Conservation (phyloP, 2,888 invertebrate genomes). For the Parascotia fuliginaria region DNA sequence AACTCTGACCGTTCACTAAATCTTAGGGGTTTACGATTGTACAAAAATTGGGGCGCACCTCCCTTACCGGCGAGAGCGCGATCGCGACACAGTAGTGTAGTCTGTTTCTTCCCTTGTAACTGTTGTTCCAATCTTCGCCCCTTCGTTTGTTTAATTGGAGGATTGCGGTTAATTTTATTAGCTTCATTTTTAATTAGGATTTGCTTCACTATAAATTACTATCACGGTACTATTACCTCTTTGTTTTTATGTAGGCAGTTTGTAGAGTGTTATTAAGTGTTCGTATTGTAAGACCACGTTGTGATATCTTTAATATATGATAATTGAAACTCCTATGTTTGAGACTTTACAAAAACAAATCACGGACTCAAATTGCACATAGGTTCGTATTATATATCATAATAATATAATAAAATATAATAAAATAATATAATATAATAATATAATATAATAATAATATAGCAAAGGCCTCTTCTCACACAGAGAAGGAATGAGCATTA, state of each 20-base stretch:
- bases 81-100: conserved; percentile 2
- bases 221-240: background rate
- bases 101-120: conserved; percentile 3
- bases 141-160: conserved; percentile 12
- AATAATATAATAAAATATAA: no score
- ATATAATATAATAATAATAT: no score
- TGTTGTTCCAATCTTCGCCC: conserved; percentile 13
- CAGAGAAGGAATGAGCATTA: no score
- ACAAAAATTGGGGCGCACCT: conserved; percentile 70
- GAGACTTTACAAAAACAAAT: no score
- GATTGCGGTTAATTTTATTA: conserved; percentile 12
- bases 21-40: conserved; percentile 80
- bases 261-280: background rate
- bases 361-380: no score
- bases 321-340: no score
- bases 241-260: background rate
- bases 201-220: conserved; percentile 4
- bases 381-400: no score
- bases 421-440: no score
- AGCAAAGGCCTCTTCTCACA: no score
- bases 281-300: no score
- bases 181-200: conserved; percentile 14
- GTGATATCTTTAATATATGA: no score
- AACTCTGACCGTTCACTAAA: conserved; percentile 78
- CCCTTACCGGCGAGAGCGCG: conserved; percentile 6